phyloP scores from a whole-genome alignment of 2,113 vertebrate genomes.

The Mastomys coucha region DNA sequence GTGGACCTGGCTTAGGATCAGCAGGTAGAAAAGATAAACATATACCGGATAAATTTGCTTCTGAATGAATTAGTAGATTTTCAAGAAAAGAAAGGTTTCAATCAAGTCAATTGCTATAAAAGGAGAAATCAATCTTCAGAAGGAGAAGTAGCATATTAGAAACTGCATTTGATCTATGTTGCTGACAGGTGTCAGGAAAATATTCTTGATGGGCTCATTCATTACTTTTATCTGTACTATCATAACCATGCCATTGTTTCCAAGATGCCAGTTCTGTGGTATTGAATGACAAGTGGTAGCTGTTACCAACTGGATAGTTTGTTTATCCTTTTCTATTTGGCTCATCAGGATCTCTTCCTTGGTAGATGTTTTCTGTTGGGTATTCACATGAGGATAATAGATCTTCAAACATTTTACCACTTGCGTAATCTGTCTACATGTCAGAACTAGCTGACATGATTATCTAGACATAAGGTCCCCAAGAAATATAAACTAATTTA shows the following conservation, averaged over 20 bases:
- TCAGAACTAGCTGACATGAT: neutral
- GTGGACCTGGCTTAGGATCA: neutral
- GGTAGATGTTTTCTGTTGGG: neutral
- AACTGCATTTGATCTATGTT: neutral
- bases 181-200: neutral
- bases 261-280: neutral
- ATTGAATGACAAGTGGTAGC: neutral
- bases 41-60: neutral
- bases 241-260: conserved; percentile 19
- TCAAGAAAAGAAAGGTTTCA: neutral
- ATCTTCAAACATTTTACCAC: neutral
- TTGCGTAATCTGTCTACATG: neutral
- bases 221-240: neutral
- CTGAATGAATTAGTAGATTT: conserved; percentile 1
- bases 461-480: neutral
- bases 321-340: neutral
- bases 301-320: neutral
- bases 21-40: conserved; percentile 2
- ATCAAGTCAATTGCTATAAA: neutral
- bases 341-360: neutral
- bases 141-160: conserved; percentile 14
- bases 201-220: neutral
- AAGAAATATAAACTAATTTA: conserved; percentile 33
- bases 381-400: conserved; percentile 11
- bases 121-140: neutral